Evolutionary conservation across 2,888 invertebrate species (phyloP).

Genomic region (Lasioglossum lativentre): DNA sequence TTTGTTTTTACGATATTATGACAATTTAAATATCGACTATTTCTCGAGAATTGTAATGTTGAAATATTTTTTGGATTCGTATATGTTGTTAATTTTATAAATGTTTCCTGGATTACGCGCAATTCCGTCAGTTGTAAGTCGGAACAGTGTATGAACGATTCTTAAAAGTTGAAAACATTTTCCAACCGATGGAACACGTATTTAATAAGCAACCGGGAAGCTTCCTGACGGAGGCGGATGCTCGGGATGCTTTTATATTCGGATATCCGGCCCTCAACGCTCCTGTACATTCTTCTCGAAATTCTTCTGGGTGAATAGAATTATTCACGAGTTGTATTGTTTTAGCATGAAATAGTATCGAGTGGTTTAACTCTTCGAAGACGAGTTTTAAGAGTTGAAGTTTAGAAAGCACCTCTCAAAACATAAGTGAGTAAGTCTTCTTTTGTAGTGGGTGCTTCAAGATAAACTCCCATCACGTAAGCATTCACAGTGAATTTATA

Average conservation of each 20-base stretch:
- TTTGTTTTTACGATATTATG: too few relatives aligned
- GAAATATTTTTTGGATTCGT: background rate
- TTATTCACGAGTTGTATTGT: background rate
- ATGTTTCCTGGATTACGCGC: background rate
- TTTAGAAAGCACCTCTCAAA: too few relatives aligned
- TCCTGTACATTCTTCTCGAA: background rate
- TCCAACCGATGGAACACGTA: background rate
- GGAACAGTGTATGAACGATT: background rate
- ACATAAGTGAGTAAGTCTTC: too few relatives aligned
- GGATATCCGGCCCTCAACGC: background rate
- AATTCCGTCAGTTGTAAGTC: too few relatives aligned
- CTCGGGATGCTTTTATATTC: background rate
- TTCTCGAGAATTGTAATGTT: too few relatives aligned
- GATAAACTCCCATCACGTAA: too few relatives aligned
- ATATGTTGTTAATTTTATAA: background rate
- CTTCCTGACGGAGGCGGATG: background rate
- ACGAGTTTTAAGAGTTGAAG: too few relatives aligned
- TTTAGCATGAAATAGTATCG: too few relatives aligned
- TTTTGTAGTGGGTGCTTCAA: too few relatives aligned
- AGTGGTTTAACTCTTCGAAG: too few relatives aligned
- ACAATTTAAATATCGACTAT: too few relatives aligned
- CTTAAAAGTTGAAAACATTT: background rate
- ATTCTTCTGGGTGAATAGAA: background rate
- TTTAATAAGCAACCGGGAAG: background rate
- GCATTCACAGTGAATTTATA: too few relatives aligned